Evolutionary conservation across 2,113 vertebrate genomes (phyloP), one percentile per base, ranked within the genome.

Genomic region (Sigmodon hispidus): DNA sequence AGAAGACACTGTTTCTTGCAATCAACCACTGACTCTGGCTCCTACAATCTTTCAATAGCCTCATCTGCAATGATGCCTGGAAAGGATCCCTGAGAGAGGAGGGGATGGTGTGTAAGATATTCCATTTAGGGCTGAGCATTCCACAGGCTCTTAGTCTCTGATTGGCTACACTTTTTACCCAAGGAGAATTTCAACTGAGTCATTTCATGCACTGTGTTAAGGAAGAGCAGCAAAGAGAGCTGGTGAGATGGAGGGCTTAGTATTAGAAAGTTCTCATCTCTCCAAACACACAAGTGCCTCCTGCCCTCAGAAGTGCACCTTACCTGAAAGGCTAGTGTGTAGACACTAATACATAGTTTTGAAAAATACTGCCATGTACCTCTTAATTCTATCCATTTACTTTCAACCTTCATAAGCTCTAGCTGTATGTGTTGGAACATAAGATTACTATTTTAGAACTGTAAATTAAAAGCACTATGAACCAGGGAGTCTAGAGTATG

Each of bases 381-480:
- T 75, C 9, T 77, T 67, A 87, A 15, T 40, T 89, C 55, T 31
- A 76, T 79, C 15, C 29, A 48, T 26, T 93, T 87, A 45, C n/a
- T 2, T 79, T 83, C n/a, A 93, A 61, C 1, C 5, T 79, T 94
- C 85, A 90, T 40, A 92, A 93, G 17, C 48, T 80, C 29, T 70
- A 93, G 43, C 15, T 89, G 1, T 45, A 94, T 7, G 24, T 67
- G 17, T 55, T 84, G 1, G 52, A 69, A 93, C 40, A 80, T 72
- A 85, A 93, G 59, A n/a, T 34, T 55, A 48, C 65, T 90, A 81
- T 52, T 91, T 91, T 48, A 7, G 7, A 87, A 55, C 83, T 84
- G 8, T 90, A 87, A 73, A 88, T 43, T 76, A 61, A 93, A 90
- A 59, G n/a, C 48, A 61, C 70, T 96, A 89, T 77, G 48, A 93